Evolutionary conservation across 2,888 invertebrate genomes (phyloP), one percentile per base, ranked within the genome.

Genomic region (Drosophila hamatofila): DNA sequence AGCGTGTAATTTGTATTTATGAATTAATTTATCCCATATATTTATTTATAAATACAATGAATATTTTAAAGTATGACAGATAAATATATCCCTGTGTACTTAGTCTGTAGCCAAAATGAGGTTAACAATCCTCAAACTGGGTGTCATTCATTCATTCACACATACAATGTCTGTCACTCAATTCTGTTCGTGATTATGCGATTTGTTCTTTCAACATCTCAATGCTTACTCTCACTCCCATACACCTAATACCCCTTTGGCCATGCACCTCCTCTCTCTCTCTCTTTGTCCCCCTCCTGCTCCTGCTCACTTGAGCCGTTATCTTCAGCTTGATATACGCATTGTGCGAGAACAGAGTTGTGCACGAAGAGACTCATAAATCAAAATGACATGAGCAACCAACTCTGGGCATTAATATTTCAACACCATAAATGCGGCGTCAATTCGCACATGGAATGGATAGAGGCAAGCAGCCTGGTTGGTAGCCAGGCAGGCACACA

Each of bases 371-470:
- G 75, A 78, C 71, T 59, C 82, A 90, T 89, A 87, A 87, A 88
- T 87, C 85, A 87, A 81, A 85, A 73, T 84, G 89, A 87, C 86
- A 90, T 89, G 87, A 79, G 72, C 89, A 83, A 87, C 89, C 88
- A 77, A 84, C 88, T 87, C 82, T 78, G 88, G 88, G 82, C 90
- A 90, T 90, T 90, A 87, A 89, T 89, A 90, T 87, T 90, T 87
- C 88, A 87, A 89, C 90, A 90, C 82, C 89, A 89, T 84, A 89
- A 90, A 89, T 87, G 83, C 88, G 88, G 89, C 90, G 88, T 88
- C 83, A 83, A 83, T 83, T 83, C 83, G 89, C 88, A 84, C 81
- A 83, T 69, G 88, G 83, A 74, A 83, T 69, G 88, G 83, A 74
- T 83, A 71, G 63, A 25, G 54, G 30, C 9, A 75, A 5, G 55